phyloP scores from a whole-genome alignment of 1,140 invertebrate species.

The Thrips palmi region DNA sequence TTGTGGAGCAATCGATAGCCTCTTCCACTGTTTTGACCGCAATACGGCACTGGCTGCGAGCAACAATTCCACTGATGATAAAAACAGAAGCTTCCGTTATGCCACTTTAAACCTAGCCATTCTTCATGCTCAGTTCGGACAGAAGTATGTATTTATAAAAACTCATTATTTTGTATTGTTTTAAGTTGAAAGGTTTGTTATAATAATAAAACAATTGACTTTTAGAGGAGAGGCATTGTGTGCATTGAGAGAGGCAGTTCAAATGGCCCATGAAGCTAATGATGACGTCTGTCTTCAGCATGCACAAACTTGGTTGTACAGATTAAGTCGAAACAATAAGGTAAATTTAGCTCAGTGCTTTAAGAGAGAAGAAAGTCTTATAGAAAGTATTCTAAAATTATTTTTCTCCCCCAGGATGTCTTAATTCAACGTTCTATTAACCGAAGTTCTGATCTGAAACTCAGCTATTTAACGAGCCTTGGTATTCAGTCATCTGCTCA shows the following conservation, averaged over 20 bases:
- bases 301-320: conserved; percentile 61
- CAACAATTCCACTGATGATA: conserved; percentile 33
- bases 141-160: conserved; percentile 39
- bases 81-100: conserved; percentile 60
- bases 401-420: conserved; percentile 20
- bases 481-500: conserved; percentile 40
- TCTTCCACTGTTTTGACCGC: conserved; percentile 74
- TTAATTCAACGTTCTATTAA: conserved; percentile 36
- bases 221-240: conserved; percentile 52
- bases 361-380: background rate
- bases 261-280: conserved; percentile 69
- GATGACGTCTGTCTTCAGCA: conserved; percentile 72
- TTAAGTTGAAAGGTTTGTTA: conserved; percentile 1
- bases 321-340: conserved; percentile 32
- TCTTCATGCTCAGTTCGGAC: conserved; percentile 68
- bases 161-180: conserved; percentile 3
- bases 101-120: conserved; percentile 77
- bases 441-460: conserved; percentile 34
- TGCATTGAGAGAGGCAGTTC: conserved; percentile 67
- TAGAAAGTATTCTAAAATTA: conserved; percentile 2
- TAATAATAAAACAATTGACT: conserved; percentile 15
- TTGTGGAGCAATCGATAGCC: conserved; percentile 60
- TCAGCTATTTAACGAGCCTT: conserved; percentile 41
- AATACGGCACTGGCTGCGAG: conserved; percentile 28
- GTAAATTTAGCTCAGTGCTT: conserved; percentile 12